Percentiles rank a stretch among this genome's conserved stretches.
Evolutionary conservation across 2,113 vertebrate species (phyloP).

Genomic region (Nerophis ophidion): DNA sequence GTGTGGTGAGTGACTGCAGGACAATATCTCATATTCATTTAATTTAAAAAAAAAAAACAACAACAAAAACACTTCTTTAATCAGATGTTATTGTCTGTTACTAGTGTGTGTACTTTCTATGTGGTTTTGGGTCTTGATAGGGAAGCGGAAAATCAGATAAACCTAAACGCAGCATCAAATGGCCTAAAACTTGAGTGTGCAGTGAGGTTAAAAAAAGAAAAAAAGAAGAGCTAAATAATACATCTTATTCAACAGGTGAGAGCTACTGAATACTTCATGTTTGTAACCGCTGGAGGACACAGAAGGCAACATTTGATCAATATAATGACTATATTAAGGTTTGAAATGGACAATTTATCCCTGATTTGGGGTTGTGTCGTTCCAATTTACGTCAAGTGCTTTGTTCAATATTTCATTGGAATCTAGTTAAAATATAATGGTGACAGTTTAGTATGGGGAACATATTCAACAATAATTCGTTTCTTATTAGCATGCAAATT

Average conservation of each 20-base stretch:
- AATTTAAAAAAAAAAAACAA: no score
- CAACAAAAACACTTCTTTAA: no score
- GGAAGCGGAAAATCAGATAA: background rate
- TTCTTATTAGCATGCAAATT: no score
- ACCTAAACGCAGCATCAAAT: background rate
- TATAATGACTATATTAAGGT: background rate
- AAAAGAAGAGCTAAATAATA: background rate
- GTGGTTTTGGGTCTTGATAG: background rate
- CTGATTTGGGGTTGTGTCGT: background rate
- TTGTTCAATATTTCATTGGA: background rate
- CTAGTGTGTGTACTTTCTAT: background rate
- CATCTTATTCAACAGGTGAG: background rate
- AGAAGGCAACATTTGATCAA: background rate
- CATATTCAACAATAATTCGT: no score
- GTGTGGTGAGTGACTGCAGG: slow-evolving; percentile 6
- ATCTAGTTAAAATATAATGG: no score
- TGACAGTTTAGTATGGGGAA: no score
- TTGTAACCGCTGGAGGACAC: background rate
- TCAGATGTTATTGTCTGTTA: background rate
- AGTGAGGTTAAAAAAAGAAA: background rate
- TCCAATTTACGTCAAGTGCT: background rate
- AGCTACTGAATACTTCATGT: background rate
- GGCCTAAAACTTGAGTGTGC: background rate
- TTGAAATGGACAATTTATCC: background rate
- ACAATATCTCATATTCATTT: background rate